Conservation (phyloP, 2,113 vertebrate genomes). For the Lynx canadensis region DNA sequence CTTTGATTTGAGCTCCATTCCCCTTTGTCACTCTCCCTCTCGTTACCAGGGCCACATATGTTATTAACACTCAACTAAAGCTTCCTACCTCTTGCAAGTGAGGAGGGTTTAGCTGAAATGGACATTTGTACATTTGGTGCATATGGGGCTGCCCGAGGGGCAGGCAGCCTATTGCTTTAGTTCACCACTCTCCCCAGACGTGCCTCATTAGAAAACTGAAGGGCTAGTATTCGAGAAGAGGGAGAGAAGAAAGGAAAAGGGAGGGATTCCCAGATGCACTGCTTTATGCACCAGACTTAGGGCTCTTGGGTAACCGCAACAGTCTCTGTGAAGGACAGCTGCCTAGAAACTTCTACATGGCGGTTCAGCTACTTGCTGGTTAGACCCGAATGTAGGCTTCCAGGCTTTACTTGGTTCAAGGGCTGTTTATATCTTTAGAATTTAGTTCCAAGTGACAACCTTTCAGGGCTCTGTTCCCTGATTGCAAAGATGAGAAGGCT, state of each 20-base stretch:
- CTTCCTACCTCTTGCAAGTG: constrained; percentile 8
- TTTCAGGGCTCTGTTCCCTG: not conserved
- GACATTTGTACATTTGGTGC: not conserved
- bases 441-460: not conserved
- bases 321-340: not conserved
- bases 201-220: not conserved
- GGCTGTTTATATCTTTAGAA: not conserved
- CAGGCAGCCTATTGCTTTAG: not conserved
- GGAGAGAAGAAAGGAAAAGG: not conserved
- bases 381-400: not conserved
- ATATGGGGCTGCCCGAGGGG: not conserved
- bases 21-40: not conserved
- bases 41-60: not conserved
- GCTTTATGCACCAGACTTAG: not conserved
- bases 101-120: constrained; percentile 38
- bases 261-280: not conserved
- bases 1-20: not conserved
- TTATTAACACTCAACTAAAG: constrained; percentile 37
- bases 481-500: not conserved
- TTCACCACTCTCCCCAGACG: not conserved
- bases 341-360: not conserved
- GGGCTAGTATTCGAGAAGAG: not conserved
- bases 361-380: not conserved
- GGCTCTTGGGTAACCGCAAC: not conserved
- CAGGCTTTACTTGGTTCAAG: not conserved